Base-by-base conservation (phyloP, 2,797 vertebrate genomes). In the Leucoraja ocellata region DNA sequence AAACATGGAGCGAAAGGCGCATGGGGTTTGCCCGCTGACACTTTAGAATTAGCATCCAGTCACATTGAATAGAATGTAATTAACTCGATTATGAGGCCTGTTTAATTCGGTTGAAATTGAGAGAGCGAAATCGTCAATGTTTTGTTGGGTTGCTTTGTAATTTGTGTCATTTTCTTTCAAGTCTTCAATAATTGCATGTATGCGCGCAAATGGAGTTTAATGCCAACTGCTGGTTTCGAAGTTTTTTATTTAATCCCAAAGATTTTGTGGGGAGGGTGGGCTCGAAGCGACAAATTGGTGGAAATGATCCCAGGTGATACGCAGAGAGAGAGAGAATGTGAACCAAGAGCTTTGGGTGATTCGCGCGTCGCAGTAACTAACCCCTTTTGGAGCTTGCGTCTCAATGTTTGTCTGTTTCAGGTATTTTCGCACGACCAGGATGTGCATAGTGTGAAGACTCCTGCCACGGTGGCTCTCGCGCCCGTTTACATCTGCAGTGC, bases 361-460 rank as follows among this genome's bases (percentile, higher is more conserved):
- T 1, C 32, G 36, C 32, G 14, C 32, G 8, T 39, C 39, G 36
- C 78, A 1, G 78, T 79, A 18, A 36, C 32, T 46, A 46, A 46
- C 46, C 46, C 11, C 13, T 0, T 0, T 18, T 79, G 78, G 5
- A 39, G 13, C 13, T 0, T 1, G 58, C 25, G 11, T 58, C 61
- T 2, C 65, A 68, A 36, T 88, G 1, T 68, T 36, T n/a, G 16
- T 68, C 84, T 88, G 16, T 94, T 96, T 94, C 96, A 99, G 98
- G 97, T 98, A 96, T 98, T 96, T 95, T 94, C 96, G 36, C 95
- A 95, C 93, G 98, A 98, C 95, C 96, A 97, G 95, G 97, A 98
- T 63, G 96, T 95, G 95, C 96, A 96, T 94, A 95, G 95, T 86
- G 94, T 96, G 93, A 97, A 95, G 93, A 93, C 95, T 92, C 93